Evolutionary conservation across 2,888 invertebrate genomes (phyloP).

Genomic region (Ametastegia equiseti): DNA sequence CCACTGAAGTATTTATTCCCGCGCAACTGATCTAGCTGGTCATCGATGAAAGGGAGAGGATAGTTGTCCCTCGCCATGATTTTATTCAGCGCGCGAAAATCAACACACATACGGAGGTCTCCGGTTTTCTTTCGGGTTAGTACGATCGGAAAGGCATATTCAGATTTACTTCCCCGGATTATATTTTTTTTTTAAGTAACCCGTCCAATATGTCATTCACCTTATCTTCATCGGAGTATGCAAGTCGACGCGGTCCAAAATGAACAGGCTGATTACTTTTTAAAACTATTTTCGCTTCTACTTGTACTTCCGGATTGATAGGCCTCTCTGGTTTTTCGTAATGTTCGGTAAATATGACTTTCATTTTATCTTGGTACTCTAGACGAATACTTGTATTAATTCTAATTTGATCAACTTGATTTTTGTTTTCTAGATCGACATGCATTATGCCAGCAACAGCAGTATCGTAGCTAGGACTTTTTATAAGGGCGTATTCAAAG

Average conservation of each 20-base stretch:
- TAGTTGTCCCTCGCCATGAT: slow-evolving; percentile 53
- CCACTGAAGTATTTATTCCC: slow-evolving; percentile 55
- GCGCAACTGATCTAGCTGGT: slow-evolving; percentile 53
- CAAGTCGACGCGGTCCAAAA: slow-evolving; percentile 50
- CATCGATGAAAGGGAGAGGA: slow-evolving; percentile 56
- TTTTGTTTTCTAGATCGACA: background rate
- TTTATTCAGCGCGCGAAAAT: slow-evolving; percentile 55
- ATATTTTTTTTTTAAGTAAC: background rate
- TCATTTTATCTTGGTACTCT: background rate
- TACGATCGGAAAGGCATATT: slow-evolving; percentile 2
- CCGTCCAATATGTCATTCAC: background rate
- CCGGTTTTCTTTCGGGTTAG: slow-evolving; percentile 54
- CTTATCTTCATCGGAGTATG: slow-evolving; percentile 43
- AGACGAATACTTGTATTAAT: background rate
- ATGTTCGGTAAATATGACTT: background rate
- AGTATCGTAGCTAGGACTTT: slow-evolving; percentile 44
- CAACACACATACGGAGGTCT: slow-evolving; percentile 55
- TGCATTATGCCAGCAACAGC: slow-evolving; percentile 27
- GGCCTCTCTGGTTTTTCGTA: slow-evolving; percentile 5
- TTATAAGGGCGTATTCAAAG: slow-evolving; percentile 49
- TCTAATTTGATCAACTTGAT: background rate
- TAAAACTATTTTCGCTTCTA: background rate
- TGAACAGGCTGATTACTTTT: slow-evolving; percentile 51
- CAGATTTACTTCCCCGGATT: background rate
- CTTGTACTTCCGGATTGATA: background rate